These are phyloP conservation scores for Ceratoteleas bidentatus DNA, from an alignment of 1,140 invertebrate species.

Conservation along the genomic window DNA sequence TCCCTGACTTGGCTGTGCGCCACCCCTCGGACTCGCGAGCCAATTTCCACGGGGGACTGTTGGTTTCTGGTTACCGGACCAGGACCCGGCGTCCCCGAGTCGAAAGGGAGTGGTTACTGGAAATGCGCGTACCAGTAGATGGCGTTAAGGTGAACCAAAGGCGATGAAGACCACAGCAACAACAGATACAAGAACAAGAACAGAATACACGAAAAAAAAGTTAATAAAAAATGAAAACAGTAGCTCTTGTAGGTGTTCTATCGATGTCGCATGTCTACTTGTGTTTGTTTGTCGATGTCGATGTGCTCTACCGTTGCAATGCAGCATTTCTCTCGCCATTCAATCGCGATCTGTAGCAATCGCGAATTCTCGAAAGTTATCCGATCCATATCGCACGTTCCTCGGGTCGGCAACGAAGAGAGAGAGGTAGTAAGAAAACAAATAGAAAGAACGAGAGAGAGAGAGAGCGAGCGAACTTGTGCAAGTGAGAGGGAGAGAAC, in stretches of 20 bases:
- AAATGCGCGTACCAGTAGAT: constrained; percentile 21
- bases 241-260: constrained; percentile 69
- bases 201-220: too few relatives aligned
- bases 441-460: too few relatives aligned
- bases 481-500: too few relatives aligned
- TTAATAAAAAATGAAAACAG: too few relatives aligned
- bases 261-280: constrained; percentile 73
- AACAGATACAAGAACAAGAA: constrained; percentile 41
- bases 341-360: constrained; percentile 62
- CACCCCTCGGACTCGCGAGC: too few relatives aligned
- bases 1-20: too few relatives aligned
- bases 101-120: constrained; percentile 15
- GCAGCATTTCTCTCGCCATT: constrained; percentile 64
- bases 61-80: too few relatives aligned
- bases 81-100: constrained; percentile 11
- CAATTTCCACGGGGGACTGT: too few relatives aligned
- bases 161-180: constrained; percentile 49
- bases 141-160: background rate
- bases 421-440: too few relatives aligned
- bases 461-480: too few relatives aligned
- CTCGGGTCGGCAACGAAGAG: too few relatives aligned
- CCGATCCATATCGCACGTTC: constrained; percentile 67
- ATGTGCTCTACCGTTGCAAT: constrained; percentile 68
- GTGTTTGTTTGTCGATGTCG: constrained; percentile 65
- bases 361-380: constrained; percentile 74